Base-by-base conservation (phyloP, 2,888 invertebrate species). In the Cremastinae sp. region DNA sequence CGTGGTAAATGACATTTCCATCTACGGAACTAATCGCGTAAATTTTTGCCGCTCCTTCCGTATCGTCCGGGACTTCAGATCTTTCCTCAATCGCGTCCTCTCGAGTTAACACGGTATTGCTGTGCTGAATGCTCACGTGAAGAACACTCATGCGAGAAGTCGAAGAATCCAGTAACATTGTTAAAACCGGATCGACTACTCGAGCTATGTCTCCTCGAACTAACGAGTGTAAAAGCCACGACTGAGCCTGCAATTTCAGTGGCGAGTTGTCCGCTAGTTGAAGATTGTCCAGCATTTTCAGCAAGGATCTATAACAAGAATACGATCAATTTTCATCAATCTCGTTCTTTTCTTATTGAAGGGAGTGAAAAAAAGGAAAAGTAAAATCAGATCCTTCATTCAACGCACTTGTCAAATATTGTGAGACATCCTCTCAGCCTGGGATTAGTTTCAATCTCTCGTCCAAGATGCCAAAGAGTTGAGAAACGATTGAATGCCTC, bases 11-110 rank as follows among this genome's bases (percentile, higher is more conserved):
- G 2, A 96, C 93, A 81, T 95, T 95, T 0, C 96, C 96, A 81
- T 95, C 95, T 28, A 95, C 94, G 51, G 94, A 95, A 84, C 96
- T 96, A 49, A 96, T 95, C 0, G 96, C 96, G 84, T 94, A 96
- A 10, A 96, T 94, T 84, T 94, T 95, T 0, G 90, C 89, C 0
- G 89, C 84, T 2, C 85, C 90, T 79, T 86, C 90, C 62, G 83
- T 86, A 7, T 89, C 88, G 22, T 87, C 87, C 12, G 85, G 85
- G 0, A 85, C 66, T 62, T 89, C 90, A 0, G 85, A 86, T 43
- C 65, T 74, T 41, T 87, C 88, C 75, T 87, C 85, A 0, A 84
- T 68, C 10, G 74, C 70, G 39, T 88, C 88, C 12, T 84, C 85
- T 71, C 85, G 90, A 28, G 85, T 88, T 18, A 85, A 78, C 8